These are phyloP conservation scores for Conops quadrifasciatus DNA, from an alignment of 2,888 invertebrate genomes.

Conservation along the genomic window DNA sequence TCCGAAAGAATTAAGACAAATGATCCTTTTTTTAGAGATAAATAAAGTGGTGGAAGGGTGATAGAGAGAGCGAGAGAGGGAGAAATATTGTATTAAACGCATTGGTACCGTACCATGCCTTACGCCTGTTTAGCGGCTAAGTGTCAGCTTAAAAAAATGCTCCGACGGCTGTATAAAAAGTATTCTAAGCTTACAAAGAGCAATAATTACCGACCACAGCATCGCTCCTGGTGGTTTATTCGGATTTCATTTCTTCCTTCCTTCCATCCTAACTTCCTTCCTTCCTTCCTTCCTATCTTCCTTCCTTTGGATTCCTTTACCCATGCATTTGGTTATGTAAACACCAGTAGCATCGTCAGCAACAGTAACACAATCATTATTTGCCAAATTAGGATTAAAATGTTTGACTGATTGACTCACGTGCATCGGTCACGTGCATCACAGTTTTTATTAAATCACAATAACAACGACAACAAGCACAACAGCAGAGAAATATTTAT, in stretches of 20 bases:
- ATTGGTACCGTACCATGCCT: too few relatives aligned
- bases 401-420: constrained; percentile 44
- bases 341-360: neutral
- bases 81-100: too few relatives aligned
- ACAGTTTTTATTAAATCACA: neutral
- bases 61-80: too few relatives aligned
- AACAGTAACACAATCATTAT: constrained; percentile 43
- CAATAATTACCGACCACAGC: constrained; percentile 33
- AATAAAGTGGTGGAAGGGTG: neutral
- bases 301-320: neutral
- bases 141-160: constrained; percentile 25
- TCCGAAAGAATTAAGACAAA: constrained; percentile 32
- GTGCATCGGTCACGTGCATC: constrained; percentile 30
- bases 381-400: constrained; percentile 56
- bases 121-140: neutral
- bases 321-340: neutral
- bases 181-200: constrained; percentile 31
- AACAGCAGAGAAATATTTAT: neutral
- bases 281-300: too few relatives aligned
- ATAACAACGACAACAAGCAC: too few relatives aligned
- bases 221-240: constrained; percentile 1
- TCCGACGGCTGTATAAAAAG: constrained; percentile 7
- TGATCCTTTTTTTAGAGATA: constrained; percentile 27
- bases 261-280: too few relatives aligned
- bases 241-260: too few relatives aligned